These are phyloP conservation scores for Athripsodes cinereus DNA, from an alignment of 2,888 invertebrate species.

Conservation along the genomic window DNA sequence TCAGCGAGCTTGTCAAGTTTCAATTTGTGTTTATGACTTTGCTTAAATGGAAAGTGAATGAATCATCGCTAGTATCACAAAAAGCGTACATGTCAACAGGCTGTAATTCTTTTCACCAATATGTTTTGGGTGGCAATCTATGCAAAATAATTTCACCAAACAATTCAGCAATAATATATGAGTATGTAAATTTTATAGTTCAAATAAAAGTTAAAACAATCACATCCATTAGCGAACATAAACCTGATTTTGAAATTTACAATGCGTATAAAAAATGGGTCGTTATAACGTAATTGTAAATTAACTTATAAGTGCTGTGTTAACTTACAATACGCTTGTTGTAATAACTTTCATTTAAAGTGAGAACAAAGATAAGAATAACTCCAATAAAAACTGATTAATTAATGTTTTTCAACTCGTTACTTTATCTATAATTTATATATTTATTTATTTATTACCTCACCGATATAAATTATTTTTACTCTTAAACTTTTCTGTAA, in stretches of 20 bases:
- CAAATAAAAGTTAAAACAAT: not conserved
- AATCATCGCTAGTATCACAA: not conserved
- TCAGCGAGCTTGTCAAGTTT: too few relatives aligned
- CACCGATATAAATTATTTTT: too few relatives aligned
- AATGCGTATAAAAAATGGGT: not conserved
- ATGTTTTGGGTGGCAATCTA: not conserved
- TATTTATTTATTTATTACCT: too few relatives aligned
- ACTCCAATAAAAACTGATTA: not conserved
- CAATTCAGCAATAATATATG: not conserved
- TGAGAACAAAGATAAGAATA: not conserved
- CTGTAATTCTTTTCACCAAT: not conserved
- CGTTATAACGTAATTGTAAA: not conserved
- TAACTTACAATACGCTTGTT: not conserved
- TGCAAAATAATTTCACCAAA: not conserved
- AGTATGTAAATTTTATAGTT: not conserved
- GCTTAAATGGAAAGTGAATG: not conserved
- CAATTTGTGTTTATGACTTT: too few relatives aligned
- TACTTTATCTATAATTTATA: too few relatives aligned
- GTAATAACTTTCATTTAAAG: slow-evolving; percentile 1
- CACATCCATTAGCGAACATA: not conserved
- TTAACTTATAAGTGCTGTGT: not conserved
- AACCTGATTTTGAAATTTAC: not conserved
- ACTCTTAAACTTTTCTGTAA: too few relatives aligned
- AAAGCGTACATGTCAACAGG: not conserved
- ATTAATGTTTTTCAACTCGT: too few relatives aligned